Evolutionary conservation across 2,797 vertebrate genomes (phyloP), one percentile per base, ranked within the genome.

Genomic region (Acrossocheilus fasciatus): DNA sequence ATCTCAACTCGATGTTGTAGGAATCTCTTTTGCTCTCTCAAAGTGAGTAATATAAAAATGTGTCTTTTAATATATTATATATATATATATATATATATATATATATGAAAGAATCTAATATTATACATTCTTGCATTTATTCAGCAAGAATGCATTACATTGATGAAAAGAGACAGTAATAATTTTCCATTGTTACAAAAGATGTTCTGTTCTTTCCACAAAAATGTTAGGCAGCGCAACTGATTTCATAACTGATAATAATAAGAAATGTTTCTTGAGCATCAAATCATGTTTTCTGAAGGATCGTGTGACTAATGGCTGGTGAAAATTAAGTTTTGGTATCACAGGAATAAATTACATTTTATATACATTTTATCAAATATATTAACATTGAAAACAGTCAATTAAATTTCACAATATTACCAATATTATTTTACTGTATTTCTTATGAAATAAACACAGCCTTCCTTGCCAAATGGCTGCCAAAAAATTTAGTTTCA

Each of bases 271-370:
- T n/a, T 43, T 78, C 20, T 26, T 15, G 52, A n/a, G 52, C 52
- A 41, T 0, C 74, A 54, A 77, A 59, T 78, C 36, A 10, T 78
- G 12, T n/a, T 78, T 59, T 77, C 11, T 54, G 75, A 77, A 57
- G 50, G 75, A 57, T 39, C 50, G 14, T 39, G 30, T 36, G 34
- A 77, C 26, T 12, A 70, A 66, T 62, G 15, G 30, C 30, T 75
- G 20, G 4, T 43, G 18, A 15, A 14, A 57, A 23, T 77, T 57
- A 6, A 78, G 20, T 12, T 78, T 62, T 62, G 8, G 9, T 14
- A 26, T 9, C 8, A 79, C 14, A 62, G 14, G 23, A 62, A 79
- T 59, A 17, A 78, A 43, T n/a, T 1, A 34, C 45, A 18, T 50
- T 73, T 74, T 30, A 64, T n/a, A 57, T 23, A 23, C 57, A 59